Evolutionary conservation across 2,113 vertebrate genomes (phyloP).

Genomic region (Paratilapia polleni): DNA sequence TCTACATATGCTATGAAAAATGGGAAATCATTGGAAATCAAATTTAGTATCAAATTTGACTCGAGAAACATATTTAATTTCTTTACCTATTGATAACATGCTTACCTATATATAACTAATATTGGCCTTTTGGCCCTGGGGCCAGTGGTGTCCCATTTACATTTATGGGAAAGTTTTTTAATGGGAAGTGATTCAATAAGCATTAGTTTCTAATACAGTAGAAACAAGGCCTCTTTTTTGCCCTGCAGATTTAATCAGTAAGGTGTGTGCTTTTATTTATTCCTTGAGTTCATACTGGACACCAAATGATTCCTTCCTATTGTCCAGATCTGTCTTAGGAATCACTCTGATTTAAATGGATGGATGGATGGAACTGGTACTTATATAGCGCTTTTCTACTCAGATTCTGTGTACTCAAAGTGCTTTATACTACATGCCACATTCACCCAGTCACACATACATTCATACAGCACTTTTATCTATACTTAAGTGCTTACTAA

Average conservation of each 20-base stretch:
- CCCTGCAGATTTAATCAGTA: constrained; percentile 55
- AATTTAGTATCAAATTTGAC: not conserved
- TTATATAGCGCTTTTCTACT: too few species aligned
- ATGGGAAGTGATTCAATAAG: constrained; percentile 69
- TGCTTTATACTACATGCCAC: too few species aligned
- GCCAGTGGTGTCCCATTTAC: constrained; percentile 7
- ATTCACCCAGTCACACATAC: too few species aligned
- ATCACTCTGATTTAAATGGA: too few species aligned
- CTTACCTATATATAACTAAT: rapidly evolving
- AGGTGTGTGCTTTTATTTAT: constrained; percentile 13
- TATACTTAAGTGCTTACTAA: too few species aligned
- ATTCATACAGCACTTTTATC: too few species aligned
- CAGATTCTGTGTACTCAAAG: too few species aligned
- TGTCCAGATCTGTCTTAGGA: too few species aligned
- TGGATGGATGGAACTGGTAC: too few species aligned
- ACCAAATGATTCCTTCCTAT: too few species aligned
- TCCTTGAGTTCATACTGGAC: not conserved
- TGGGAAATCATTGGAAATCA: not conserved
- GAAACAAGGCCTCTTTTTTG: constrained; percentile 31
- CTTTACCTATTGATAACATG: rapidly evolving
- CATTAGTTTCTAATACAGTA: constrained; percentile 59
- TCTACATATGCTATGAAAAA: not conserved
- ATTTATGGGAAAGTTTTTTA: constrained; percentile 28
- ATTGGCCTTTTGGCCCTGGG: not conserved
- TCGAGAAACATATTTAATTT: not conserved